Evolutionary conservation across 2,113 vertebrate species (phyloP), one percentile per base, ranked within the genome.

Genomic region (Pelobates fuscus): DNA sequence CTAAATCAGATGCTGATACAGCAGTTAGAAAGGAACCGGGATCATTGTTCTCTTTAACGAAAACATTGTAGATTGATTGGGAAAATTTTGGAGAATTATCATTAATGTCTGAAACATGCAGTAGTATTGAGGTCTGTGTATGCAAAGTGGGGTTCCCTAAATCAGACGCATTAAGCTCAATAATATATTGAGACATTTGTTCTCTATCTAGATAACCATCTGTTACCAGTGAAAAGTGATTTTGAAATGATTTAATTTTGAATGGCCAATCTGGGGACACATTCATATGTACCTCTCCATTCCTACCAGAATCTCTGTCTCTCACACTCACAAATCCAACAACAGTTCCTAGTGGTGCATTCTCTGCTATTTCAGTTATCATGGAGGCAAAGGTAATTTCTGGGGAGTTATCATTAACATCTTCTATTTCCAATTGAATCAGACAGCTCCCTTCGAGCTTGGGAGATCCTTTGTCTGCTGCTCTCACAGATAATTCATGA

Each of bases 1-100:
- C 76, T 0, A 89, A 87, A 71, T 95, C 94, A 78, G 84, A 85
- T 78, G 94, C 91, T 0, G 88, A 94, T 4, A 95, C 79, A 0
- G 55, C 83, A 25, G 87, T 74, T 0, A 94, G 82, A 24, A 85
- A 74, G 1, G 89, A 84, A 21, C 86, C 86, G 0, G 79, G 77
- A 0, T 81, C 8, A 1, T 91, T 93, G 58, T 96, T 96, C 80
- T 96, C 94, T 11, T 85, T 88, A 6, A 95, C 84, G n/a, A 94
- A 94, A 0, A 93, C 91, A 23, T 92, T 89, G 0, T 94, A 96
- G 2, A 83, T 90, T 18, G 87, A 61, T 41, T 94, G 91, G 2
- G 85, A 79, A 8, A 88, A 79, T 7, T 79, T 77, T 14, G 95
- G 95, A 0, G 84, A 77, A 0, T 93, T 93, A 86, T 93, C 92